Conservation (phyloP, 2,888 invertebrate genomes). For the Rutpela maculata region DNA sequence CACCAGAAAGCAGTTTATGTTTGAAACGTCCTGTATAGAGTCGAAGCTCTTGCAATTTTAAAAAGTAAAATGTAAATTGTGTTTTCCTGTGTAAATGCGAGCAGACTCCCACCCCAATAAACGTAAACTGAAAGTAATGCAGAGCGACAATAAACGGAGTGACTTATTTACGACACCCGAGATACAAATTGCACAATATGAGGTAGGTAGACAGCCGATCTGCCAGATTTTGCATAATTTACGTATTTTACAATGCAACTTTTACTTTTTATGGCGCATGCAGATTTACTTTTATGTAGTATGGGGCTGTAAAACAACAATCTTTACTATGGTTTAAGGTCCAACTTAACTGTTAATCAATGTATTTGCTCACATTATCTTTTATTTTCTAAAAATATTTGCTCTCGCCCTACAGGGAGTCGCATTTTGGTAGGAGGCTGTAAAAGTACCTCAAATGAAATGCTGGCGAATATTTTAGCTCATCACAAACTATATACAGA, state of each 20-base stretch:
- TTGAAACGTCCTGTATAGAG: too few relatives aligned
- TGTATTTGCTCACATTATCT: not conserved
- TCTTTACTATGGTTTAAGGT: not conserved
- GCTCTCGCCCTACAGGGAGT: not conserved
- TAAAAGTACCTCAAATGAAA: not conserved
- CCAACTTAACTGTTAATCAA: not conserved
- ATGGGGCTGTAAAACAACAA: conserved; percentile 8
- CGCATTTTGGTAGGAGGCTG: not conserved
- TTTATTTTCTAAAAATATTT: not conserved
- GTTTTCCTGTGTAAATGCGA: conserved; percentile 5
- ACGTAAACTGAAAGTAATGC: conserved; percentile 15
- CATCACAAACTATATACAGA: too few relatives aligned
- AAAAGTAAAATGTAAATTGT: not conserved
- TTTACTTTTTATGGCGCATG: conserved; percentile 23
- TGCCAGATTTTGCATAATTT: conserved; percentile 35
- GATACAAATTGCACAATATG: conserved; percentile 25
- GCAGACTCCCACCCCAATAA: conserved; percentile 25
- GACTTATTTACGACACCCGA: conserved; percentile 21
- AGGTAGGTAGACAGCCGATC: conserved; percentile 15
- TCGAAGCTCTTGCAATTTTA: not conserved
- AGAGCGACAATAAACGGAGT: conserved; percentile 22
- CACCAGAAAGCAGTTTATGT: too few relatives aligned
- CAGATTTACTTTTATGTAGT: not conserved
- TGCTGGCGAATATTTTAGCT: not conserved
- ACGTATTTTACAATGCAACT: not conserved